These are phyloP conservation scores for Ylistrum balloti DNA, from an alignment of 1,140 invertebrate genomes.

Conservation along the genomic window DNA sequence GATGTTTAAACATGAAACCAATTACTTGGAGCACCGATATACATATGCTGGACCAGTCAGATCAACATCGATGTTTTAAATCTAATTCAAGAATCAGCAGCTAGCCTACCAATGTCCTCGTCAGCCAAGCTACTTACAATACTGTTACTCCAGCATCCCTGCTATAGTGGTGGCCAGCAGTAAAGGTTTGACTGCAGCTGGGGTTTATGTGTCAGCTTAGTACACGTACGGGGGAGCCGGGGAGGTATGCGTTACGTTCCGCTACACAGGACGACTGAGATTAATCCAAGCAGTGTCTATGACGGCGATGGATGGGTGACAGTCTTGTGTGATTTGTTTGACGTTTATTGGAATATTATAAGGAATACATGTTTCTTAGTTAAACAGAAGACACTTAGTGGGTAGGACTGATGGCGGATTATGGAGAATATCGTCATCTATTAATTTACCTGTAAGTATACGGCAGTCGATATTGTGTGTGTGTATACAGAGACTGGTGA, in stretches of 20 bases:
- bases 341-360: not conserved
- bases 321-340: not conserved
- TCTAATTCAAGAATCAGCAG: not conserved
- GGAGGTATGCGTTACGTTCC: not conserved
- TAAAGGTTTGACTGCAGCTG: not conserved
- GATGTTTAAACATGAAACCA: no score
- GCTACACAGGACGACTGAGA: not conserved
- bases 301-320: not conserved
- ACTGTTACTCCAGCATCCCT: not conserved
- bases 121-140: conserved; percentile 12
- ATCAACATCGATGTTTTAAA: not conserved
- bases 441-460: not conserved
- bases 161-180: not conserved
- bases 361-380: not conserved
- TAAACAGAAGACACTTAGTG: not conserved
- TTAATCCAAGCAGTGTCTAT: not conserved
- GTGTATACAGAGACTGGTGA: not conserved
- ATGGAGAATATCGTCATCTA: not conserved
- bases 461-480: not conserved
- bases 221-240: conserved; percentile 8
- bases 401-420: not conserved
- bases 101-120: not conserved
- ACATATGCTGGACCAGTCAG: not conserved
- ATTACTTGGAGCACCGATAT: no score
- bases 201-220: conserved; percentile 22